These are phyloP conservation scores for Poecilia wingei DNA, from an alignment of 2,797 vertebrate genomes.

Conservation along the genomic window DNA sequence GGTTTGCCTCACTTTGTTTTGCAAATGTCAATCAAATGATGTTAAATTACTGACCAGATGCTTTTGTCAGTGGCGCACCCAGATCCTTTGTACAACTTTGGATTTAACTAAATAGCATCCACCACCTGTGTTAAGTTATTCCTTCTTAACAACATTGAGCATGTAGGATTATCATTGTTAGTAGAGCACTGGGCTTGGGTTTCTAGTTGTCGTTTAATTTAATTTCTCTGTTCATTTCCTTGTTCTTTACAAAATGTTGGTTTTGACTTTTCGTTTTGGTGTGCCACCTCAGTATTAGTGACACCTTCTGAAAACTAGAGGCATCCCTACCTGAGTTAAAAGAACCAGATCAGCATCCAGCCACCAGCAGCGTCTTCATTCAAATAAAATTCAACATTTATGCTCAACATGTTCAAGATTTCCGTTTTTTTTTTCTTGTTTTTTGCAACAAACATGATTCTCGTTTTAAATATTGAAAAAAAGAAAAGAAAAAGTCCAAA, in stretches of 20 bases:
- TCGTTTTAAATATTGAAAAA: neutral
- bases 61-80: neutral
- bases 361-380: neutral
- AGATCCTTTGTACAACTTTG: neutral
- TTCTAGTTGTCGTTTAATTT: neutral
- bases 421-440: neutral
- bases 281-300: neutral
- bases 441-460: neutral
- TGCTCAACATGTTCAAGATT: neutral
- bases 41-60: neutral
- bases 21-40: neutral
- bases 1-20: neutral
- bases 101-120: neutral
- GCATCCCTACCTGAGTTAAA: neutral
- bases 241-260: neutral
- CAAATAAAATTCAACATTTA: neutral
- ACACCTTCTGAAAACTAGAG: neutral
- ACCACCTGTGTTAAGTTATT: neutral
- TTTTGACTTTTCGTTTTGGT: neutral
- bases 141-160: neutral
- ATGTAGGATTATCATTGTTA: neutral
- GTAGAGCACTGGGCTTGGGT: neutral
- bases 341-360: neutral
- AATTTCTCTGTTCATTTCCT: neutral
- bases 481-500: neutral